Evolutionary conservation across 1,140 invertebrate genomes (phyloP), one percentile per base, ranked within the genome.

Genomic region (Rhynchophorus ferrugineus): DNA sequence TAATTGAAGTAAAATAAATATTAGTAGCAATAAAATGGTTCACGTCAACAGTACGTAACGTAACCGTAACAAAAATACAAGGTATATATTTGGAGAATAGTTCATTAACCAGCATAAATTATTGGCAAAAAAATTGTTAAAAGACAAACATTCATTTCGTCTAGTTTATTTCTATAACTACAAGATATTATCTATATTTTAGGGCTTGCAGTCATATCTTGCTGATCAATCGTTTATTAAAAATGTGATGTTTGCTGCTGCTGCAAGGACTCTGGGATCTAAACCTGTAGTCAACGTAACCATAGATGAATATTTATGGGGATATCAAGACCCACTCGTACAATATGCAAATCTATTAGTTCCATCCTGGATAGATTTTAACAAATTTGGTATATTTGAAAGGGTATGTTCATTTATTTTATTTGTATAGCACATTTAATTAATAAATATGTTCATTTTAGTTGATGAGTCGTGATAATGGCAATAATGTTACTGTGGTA

Each of bases 231-330:
- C 76, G 2, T 77, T 79, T 60, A 68, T 83, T 2, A 70, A 78
- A 0, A 84, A 85, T 38, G 71, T 80, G 20, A 81, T 78, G 0
- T 70, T 87, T 0, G 74, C 77, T 17, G 75, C 81, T 18, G 65
- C 88, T 20, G 71, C 81, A 1, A 74, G 73, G 36, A 71, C 75
- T 3, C 57, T 86, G 1, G 74, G 81, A 14, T 75, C 84, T 9
- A 73, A 83, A 63, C 74, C 87, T 0, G 83, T 95, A 61, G 71
- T 83, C 19, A 78, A 80, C 1, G 61, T 87, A 22, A 78, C 78
- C 0, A 79, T 89, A 0, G 68, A 86, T 14, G 82, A 94, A 2
- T 80, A 89, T 50, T 68, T 93, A 2, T 95, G 87, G 86, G 92
- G 92, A 1, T 93, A 91, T 61, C 77, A 88, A 2, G 89, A 94